Conservation (phyloP, 1,140 invertebrate species). For the Rhynchophorus ferrugineus region DNA sequence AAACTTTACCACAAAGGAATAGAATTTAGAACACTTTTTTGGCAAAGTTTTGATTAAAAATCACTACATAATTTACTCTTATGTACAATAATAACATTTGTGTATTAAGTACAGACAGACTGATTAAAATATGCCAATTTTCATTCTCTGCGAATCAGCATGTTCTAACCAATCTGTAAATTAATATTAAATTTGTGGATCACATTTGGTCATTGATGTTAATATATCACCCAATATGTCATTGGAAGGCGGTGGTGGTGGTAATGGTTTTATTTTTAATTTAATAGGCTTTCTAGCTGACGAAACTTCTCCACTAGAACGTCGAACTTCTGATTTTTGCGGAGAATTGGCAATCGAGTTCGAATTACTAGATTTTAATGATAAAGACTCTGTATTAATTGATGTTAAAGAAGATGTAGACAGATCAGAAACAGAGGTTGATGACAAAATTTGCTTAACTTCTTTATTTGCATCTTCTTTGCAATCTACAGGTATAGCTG, state of each 20-base stretch:
- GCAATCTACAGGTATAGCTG: slow-evolving; percentile 3
- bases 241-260: slow-evolving; percentile 29
- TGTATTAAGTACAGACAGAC: neutral
- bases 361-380: slow-evolving; percentile 11
- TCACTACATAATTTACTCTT: slow-evolving; percentile 2
- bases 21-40: neutral
- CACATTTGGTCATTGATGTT: slow-evolving; percentile 37
- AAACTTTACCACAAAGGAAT: neutral
- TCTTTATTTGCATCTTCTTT: slow-evolving; percentile 11
- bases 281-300: slow-evolving; percentile 27
- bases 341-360: slow-evolving; percentile 14
- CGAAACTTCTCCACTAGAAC: slow-evolving; percentile 4
- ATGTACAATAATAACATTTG: slow-evolving; percentile 4
- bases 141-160: neutral
- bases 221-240: slow-evolving; percentile 40
- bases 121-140: slow-evolving; percentile 12
- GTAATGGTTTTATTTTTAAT: slow-evolving; percentile 31
- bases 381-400: slow-evolving; percentile 10
- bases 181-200: slow-evolving; percentile 29
- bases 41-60: neutral
- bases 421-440: slow-evolving; percentile 9
- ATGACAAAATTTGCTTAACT: slow-evolving; percentile 4
- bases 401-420: slow-evolving; percentile 8
- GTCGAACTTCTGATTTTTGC: slow-evolving; percentile 10
- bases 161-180: slow-evolving; percentile 18